phyloP scores from a whole-genome alignment of 1,140 invertebrate species.

The Pogonus chalceus region DNA sequence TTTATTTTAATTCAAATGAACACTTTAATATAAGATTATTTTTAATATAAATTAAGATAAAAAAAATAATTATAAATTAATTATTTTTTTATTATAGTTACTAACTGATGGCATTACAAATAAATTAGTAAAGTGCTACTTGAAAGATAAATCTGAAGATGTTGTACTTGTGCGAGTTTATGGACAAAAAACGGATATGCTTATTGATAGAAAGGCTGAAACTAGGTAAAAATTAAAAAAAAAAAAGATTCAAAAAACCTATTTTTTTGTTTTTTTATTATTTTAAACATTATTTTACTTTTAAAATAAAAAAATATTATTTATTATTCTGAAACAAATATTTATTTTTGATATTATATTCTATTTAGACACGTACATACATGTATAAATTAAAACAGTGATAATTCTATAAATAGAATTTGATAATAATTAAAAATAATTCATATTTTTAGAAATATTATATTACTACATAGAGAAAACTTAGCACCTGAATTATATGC shows the following conservation, averaged over 20 bases:
- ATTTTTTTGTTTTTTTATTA: neutral
- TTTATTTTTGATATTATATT: no score
- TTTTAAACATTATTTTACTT: constrained; percentile 1
- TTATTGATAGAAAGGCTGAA: constrained; percentile 84
- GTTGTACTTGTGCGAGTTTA: constrained; percentile 84
- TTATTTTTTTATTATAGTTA: constrained; percentile 42
- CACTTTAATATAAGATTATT: neutral
- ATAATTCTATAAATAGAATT: constrained; percentile 6
- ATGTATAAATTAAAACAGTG: neutral
- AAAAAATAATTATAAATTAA: neutral
- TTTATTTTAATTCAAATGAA: neutral
- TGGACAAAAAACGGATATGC: constrained; percentile 84
- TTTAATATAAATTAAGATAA: neutral
- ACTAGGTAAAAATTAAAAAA: constrained; percentile 43
- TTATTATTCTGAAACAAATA: neutral
- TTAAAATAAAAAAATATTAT: neutral
- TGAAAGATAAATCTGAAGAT: constrained; percentile 37
- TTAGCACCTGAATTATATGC: constrained; percentile 81
- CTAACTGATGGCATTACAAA: constrained; percentile 96
- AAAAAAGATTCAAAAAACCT: no score
- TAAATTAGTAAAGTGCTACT: constrained; percentile 72
- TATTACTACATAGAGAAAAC: constrained; percentile 58
- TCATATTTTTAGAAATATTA: constrained; percentile 51
- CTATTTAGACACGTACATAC: no score
- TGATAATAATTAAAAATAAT: constrained; percentile 12